Conservation (phyloP, 2,888 invertebrate species). For the Tetropium fuscum region DNA sequence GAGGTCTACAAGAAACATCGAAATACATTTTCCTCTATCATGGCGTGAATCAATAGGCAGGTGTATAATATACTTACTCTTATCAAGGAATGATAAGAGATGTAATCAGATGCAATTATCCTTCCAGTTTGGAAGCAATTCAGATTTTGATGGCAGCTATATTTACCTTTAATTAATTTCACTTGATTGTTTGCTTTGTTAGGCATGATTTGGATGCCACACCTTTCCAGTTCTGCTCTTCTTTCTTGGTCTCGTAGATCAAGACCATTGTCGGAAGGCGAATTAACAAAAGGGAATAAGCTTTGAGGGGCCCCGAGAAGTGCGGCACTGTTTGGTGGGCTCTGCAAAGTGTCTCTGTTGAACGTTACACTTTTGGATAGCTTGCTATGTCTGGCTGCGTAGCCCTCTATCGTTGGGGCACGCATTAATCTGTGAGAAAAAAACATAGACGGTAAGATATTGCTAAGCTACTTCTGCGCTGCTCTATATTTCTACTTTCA, state of each 20-base stretch:
- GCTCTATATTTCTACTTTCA: no score
- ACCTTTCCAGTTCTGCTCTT: constrained; percentile 70
- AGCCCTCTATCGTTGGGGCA: constrained; percentile 89
- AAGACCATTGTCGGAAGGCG: constrained; percentile 59
- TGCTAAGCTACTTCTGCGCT: no score
- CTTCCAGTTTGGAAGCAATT: no score
- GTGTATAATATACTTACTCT: no score
- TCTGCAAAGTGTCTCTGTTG: constrained; percentile 85
- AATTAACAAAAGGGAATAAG: constrained; percentile 59
- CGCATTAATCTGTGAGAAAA: constrained; percentile 79
- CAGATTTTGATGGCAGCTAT: no score
- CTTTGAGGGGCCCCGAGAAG: constrained; percentile 47
- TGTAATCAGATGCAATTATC: no score
- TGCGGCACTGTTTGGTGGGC: constrained; percentile 73
- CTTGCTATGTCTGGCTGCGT: constrained; percentile 89
- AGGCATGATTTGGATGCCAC: constrained; percentile 70
- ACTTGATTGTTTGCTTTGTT: constrained; percentile 72
- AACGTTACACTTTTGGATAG: constrained; percentile 91
- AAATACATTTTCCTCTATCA: no score
- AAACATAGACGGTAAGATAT: no score
- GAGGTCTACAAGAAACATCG: no score
- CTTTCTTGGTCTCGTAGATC: constrained; percentile 66
- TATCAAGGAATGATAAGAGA: no score
- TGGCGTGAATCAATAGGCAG: no score
- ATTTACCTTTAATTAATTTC: constrained; percentile 70